phyloP scores from a whole-genome alignment of 2,113 vertebrate species.

The Struthidea cinerea region DNA sequence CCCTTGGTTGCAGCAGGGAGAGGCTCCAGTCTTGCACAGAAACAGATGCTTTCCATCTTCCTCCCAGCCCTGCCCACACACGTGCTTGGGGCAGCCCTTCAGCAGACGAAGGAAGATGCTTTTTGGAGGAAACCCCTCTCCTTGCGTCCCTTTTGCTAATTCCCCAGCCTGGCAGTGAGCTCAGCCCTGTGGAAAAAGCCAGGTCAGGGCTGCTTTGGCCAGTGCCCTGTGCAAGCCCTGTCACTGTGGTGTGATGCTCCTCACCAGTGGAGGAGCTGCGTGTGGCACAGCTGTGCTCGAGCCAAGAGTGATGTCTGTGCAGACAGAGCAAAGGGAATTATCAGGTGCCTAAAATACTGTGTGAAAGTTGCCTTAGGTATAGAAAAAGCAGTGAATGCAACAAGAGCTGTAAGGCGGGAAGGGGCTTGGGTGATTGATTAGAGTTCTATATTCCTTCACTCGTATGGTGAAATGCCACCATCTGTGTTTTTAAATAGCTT shows the following conservation, averaged over 20 bases:
- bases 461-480: accelerated
- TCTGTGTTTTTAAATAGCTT: neutral
- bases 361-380: neutral
- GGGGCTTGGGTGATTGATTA: neutral
- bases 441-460: neutral
- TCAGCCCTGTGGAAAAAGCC: neutral
- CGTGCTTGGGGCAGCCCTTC: accelerated
- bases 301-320: neutral
- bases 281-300: accelerated
- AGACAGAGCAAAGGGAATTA: neutral
- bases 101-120: neutral
- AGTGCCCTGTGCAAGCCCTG: neutral
- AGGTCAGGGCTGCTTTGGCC: neutral
- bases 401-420: neutral
- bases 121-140: neutral
- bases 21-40: neutral
- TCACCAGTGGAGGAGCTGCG: accelerated
- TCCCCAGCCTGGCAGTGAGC: neutral
- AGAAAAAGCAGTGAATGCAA: neutral
- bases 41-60: neutral
- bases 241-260: accelerated
- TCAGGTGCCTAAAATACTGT: accelerated
- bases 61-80: neutral
- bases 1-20: neutral
- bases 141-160: accelerated